Conservation (phyloP, 2,797 vertebrate genomes). For the Peromyscus aztecus region DNA sequence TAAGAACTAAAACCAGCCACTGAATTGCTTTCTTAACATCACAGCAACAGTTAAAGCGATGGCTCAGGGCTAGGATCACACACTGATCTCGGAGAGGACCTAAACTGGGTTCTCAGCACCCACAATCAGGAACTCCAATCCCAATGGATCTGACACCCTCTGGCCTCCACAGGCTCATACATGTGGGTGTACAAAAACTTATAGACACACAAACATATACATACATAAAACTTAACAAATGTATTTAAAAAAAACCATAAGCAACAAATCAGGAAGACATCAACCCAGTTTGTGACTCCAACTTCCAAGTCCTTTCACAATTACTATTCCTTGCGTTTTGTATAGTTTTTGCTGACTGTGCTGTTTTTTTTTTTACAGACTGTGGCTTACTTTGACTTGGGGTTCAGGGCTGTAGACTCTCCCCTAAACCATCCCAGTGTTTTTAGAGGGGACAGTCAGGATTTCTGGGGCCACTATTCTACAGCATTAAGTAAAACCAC, state of each 20-base stretch:
- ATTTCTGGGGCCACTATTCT: background rate
- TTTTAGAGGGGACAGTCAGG: background rate
- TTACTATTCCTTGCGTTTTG: constrained; percentile 30
- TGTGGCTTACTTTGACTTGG: constrained; percentile 4
- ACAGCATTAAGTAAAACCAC: background rate
- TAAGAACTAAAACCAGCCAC: constrained; percentile 35
- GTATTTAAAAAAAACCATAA: background rate
- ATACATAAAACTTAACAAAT: background rate
- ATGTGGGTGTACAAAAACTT: background rate
- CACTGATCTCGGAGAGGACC: background rate
- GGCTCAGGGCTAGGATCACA: background rate
- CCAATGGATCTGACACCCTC: background rate
- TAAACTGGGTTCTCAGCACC: background rate
- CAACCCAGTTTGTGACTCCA: constrained; percentile 18
- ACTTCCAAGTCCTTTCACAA: constrained; percentile 29
- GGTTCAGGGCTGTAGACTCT: background rate
- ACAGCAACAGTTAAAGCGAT: background rate
- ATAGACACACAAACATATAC: background rate
- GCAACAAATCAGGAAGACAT: constrained; percentile 22
- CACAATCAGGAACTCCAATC: background rate
- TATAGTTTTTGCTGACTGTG: constrained; percentile 27
- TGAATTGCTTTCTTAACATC: background rate
- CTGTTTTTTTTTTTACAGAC: constrained; percentile 4
- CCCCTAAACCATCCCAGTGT: background rate
- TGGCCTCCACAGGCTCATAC: background rate